Evolutionary conservation across 2,113 vertebrate genomes (phyloP), one percentile per base, ranked within the genome.

Genomic region (Pseudolaguvia tuberculata): DNA sequence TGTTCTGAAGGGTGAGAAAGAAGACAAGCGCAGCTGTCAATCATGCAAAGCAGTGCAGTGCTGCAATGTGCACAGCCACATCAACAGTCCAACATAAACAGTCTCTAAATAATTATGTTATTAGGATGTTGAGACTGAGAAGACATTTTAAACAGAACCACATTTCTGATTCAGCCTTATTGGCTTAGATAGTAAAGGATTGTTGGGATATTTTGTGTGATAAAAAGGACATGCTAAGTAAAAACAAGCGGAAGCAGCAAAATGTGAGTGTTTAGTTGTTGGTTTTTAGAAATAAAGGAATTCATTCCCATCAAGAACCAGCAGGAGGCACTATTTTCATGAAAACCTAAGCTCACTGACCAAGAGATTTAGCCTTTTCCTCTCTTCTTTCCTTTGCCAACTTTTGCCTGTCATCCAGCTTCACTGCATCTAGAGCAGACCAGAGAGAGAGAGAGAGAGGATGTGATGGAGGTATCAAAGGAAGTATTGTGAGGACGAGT

Each of bases 291-390:
- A 20, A 20, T 1, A 23, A 15, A 35, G 10, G 1, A n/a, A 45
- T 7, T 62, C 2, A 65, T 65, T 65, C 21, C 15, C 9, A 48
- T 66, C 4, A 21, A 85, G 76, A 70, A 67, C 83, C 89, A 86
- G 85, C 59, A 90, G 91, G 68, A 81, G 89, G 88, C 70, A 78
- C 79, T 70, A 63, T 85, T 55, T 48, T 69, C 69, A 73, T 69
- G 17, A 29, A 45, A 50, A n/a, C 10, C 51, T 15, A 13, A 15
- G 61, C 15, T 51, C 3, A 78, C 95, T 94, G 83, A 99, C 96
- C 96, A 50, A 99, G 89, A 88, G 94, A 94, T 86, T 94, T 97
- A 83, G 95, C 95, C 63, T 94, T 89, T 53, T 99, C 95, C 81
- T 96, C 95, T 9, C 97, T 88, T 13, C 96, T 89, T 80, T 97